Evolutionary conservation across 2,888 invertebrate genomes (phyloP), one percentile per base, ranked within the genome.

Genomic region (Branchellion lobata): DNA sequence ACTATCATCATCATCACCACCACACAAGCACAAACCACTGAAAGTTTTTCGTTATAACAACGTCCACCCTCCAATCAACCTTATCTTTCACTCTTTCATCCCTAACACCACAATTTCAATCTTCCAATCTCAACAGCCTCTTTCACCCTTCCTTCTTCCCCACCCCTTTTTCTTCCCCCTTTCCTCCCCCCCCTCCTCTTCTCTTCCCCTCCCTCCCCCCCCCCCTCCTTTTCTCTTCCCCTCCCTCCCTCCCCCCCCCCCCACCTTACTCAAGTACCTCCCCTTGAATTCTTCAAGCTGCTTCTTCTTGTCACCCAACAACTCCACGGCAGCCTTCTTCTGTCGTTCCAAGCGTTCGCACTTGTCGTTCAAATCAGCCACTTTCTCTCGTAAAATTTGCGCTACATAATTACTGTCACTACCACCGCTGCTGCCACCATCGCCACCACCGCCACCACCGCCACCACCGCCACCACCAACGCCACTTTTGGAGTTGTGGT

Each of bases 301-400:
- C 40, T 40, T 18, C 65, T 83, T 82, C 78, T 82, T 81, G 8
- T 76, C 75, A 27, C 69, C 61, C 69, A 83, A 65, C 34, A 83
- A 71, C 33, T 83, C 83, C 27, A 72, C 80, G 34, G 83, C 81
- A 11, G 82, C 81, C 29, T 68, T 21, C 73, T 83, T 83, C 79
- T 83, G 82, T n/a, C 82, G 36, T 36, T 83, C 82, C 51, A 83
- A 34, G 1, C 79, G 72, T 8, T 82, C 81, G 61, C 81, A 80
- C 47, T 72, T 75, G 24, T 82, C 82, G 79, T 82, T 81, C 31
- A 81, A 65, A 18, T 68, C 53, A 34, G 72, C 65, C n/a, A 80
- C 53, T 78, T 82, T 82, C 40, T 82, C 81, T 34, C 82, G 71
- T 21, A 83, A 75, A 29, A 77, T 81, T 31, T 81, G 47, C 31